Percentiles rank a stretch among this genome's conserved stretches.
Evolutionary conservation across 1,140 invertebrate genomes (phyloP).

Genomic region (Trissolcus basalis): DNA sequence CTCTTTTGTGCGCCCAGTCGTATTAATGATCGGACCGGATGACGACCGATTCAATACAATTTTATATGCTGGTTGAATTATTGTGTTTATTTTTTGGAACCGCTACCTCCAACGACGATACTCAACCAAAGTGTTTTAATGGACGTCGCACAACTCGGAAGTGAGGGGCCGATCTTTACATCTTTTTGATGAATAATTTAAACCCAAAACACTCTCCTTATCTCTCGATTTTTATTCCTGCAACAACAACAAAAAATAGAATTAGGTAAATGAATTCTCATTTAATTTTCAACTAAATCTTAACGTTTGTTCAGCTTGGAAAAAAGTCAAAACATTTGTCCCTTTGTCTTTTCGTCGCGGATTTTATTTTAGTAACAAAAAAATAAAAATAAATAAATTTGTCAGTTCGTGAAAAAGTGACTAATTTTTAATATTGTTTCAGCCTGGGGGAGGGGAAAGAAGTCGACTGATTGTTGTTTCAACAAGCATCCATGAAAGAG

Average conservation of each 20-base stretch:
- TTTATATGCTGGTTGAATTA: constrained; percentile 38
- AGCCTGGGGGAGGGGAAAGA: constrained; percentile 5
- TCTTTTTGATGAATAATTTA: too few relatives aligned
- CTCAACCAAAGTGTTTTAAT: background rate
- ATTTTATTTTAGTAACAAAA: too few relatives aligned
- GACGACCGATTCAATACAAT: constrained; percentile 38
- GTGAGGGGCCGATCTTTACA: background rate
- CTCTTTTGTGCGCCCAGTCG: constrained; percentile 37
- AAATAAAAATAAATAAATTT: too few relatives aligned
- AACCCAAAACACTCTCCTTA: too few relatives aligned
- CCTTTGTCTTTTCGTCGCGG: too few relatives aligned
- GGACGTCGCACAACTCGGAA: background rate
- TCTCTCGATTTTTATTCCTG: too few relatives aligned
- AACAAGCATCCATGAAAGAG: background rate
- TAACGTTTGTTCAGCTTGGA: too few relatives aligned
- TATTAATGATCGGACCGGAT: constrained; percentile 52
- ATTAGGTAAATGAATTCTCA: too few relatives aligned
- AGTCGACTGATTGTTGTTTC: constrained; percentile 26
- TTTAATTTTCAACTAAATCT: too few relatives aligned
- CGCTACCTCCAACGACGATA: constrained; percentile 40
- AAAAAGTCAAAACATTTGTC: too few relatives aligned
- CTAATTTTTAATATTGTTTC: constrained; percentile 7
- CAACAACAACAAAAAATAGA: too few relatives aligned
- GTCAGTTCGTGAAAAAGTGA: too few relatives aligned
- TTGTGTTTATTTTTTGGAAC: constrained; percentile 39